Conservation (phyloP, 2,797 vertebrate species). For the Brachyalestes nurse region DNA sequence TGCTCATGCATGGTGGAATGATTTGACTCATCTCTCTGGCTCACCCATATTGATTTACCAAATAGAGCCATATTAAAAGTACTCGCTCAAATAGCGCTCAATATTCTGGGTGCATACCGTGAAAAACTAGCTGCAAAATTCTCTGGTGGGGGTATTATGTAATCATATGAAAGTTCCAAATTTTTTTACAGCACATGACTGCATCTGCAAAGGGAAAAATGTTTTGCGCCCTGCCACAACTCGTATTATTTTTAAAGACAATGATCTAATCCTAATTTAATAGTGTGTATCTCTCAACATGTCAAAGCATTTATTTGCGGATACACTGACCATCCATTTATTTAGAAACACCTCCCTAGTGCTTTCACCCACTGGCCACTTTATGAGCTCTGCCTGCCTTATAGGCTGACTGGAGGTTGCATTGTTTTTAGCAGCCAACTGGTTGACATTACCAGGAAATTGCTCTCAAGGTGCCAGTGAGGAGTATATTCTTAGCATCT, state of each 20-base stretch:
- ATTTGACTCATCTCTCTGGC: conserved; percentile 45
- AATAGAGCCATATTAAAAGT: conserved; percentile 40
- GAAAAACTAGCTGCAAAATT: conserved; percentile 15
- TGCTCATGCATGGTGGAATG: conserved; percentile 46
- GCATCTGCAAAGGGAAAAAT: background rate
- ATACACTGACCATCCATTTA: background rate
- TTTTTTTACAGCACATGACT: background rate
- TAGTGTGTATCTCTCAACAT: background rate
- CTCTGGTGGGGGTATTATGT: conserved; percentile 27
- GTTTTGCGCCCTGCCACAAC: background rate
- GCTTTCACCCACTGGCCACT: background rate
- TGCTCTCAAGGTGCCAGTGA: too few species aligned
- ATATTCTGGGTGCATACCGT: conserved; percentile 7
- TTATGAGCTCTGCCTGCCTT: background rate
- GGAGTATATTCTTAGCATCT: too few species aligned
- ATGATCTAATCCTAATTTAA: background rate
- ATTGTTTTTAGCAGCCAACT: too few species aligned
- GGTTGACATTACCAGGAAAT: too few species aligned
- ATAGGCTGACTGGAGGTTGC: background rate
- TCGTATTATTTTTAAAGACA: background rate
- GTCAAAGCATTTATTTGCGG: background rate
- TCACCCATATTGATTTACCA: conserved; percentile 47
- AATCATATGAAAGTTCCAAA: conserved; percentile 11
- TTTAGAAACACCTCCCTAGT: background rate
- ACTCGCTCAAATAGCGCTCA: conserved; percentile 27